Percentiles rank a stretch among this genome's conserved stretches.
Conservation (phyloP, 2,888 invertebrate genomes). For the Drosophila yooni region DNA sequence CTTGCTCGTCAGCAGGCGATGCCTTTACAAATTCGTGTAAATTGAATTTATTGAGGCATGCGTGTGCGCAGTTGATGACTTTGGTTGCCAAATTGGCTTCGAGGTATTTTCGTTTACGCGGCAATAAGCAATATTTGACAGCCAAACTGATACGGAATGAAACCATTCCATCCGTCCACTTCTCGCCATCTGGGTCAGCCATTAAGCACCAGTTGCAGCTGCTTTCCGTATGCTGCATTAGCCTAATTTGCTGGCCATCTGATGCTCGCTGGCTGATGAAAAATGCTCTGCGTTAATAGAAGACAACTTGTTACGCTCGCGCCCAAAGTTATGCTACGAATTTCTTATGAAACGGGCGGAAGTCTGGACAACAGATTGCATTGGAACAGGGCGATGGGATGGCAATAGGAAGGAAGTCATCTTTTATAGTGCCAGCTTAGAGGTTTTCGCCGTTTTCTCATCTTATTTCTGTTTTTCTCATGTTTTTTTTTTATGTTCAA, state of each 20-base stretch:
- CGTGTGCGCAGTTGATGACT: conserved; percentile 78
- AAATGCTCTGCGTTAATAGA: conserved; percentile 59
- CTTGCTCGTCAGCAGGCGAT: conserved; percentile 28
- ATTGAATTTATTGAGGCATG: conserved; percentile 81
- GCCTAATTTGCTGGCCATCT: conserved; percentile 70
- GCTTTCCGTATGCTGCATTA: conserved; percentile 62
- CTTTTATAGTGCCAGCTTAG: conserved; percentile 75
- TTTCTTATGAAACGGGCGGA: conserved; percentile 55
- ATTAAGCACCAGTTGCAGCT: conserved; percentile 69
- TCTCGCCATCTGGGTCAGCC: conserved; percentile 9
- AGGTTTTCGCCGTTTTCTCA: conserved; percentile 30
- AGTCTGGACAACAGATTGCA: conserved; percentile 66
- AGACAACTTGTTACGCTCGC: conserved; percentile 73
- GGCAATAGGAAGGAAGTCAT: conserved; percentile 65
- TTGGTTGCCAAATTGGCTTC: conserved; percentile 77
- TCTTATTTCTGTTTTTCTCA: neutral
- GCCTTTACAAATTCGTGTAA: conserved; percentile 80
- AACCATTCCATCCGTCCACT: neutral
- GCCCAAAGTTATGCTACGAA: conserved; percentile 66
- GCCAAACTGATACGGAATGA: conserved; percentile 19
- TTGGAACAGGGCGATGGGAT: conserved; percentile 45
- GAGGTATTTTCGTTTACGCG: conserved; percentile 60
- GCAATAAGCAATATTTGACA: conserved; percentile 55
- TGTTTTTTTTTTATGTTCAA: conserved; percentile 8
- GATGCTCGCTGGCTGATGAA: conserved; percentile 51